These are phyloP conservation scores for Hippopotamus amphibius DNA, from an alignment of 2,113 vertebrate genomes.

Conservation along the genomic window DNA sequence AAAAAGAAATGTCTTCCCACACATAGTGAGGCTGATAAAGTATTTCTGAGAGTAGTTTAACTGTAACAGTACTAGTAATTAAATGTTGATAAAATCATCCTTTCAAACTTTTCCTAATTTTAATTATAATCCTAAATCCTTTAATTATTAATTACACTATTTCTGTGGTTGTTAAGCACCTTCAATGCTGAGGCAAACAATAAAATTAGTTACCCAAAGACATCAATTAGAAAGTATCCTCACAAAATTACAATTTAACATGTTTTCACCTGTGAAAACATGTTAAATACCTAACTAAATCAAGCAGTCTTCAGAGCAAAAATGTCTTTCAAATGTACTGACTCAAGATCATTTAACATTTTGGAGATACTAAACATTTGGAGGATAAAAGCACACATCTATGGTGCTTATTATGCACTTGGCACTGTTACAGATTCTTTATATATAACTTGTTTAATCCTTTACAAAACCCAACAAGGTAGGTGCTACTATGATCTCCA, in stretches of 20 bases:
- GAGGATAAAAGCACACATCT: not conserved
- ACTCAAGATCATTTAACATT: not conserved
- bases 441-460: not conserved
- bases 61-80: conserved; percentile 38
- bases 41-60: conserved; percentile 57
- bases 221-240: conserved; percentile 37
- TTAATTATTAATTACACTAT: conserved; percentile 58
- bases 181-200: conserved; percentile 2
- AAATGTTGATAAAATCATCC: conserved; percentile 57
- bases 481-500: not conserved
- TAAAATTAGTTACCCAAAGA: conserved; percentile 58
- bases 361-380: not conserved
- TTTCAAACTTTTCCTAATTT: conserved; percentile 61
- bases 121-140: conserved; percentile 62
- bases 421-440: not conserved
- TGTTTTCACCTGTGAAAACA: conserved; percentile 34
- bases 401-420: not conserved
- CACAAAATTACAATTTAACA: not conserved
- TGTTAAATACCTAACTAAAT: not conserved
- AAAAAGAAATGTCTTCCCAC: not conserved
- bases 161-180: conserved; percentile 11
- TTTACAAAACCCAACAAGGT: not conserved
- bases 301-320: conserved; percentile 23
- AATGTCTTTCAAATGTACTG: not conserved
- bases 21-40: not conserved